phyloP scores from a whole-genome alignment of 23 tunicate genomes.

The Botrylloides violaceus region DNA sequence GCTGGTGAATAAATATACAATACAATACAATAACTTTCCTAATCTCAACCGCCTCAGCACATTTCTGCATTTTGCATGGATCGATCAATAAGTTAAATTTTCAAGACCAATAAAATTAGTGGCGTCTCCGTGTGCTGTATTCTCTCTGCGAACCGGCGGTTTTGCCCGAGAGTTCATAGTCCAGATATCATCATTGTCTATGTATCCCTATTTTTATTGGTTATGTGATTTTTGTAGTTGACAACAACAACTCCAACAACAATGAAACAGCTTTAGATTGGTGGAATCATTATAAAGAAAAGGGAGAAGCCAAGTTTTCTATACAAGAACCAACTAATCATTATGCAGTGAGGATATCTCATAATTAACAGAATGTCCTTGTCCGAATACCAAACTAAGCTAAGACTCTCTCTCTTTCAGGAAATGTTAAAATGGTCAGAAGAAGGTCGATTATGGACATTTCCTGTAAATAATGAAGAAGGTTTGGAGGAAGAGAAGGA shows the following conservation, averaged over 20 bases:
- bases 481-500: slow-evolving; percentile 60
- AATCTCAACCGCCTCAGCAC: too few relatives aligned
- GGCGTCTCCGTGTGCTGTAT: too few relatives aligned
- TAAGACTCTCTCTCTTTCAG: background rate
- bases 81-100: too few relatives aligned
- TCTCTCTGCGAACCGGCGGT: too few relatives aligned
- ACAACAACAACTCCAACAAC: background rate
- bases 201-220: too few relatives aligned
- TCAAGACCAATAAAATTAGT: too few relatives aligned
- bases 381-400: background rate
- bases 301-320: background rate
- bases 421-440: slow-evolving; percentile 41
- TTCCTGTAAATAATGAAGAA: slow-evolving; percentile 73
- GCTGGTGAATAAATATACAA: too few relatives aligned
- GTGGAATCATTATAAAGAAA: background rate
- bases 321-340: background rate
- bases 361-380: background rate
- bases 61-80: too few relatives aligned
- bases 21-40: too few relatives aligned
- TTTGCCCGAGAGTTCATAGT: too few relatives aligned
- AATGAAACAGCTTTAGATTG: background rate
- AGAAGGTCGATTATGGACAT: slow-evolving; percentile 56
- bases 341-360: background rate
- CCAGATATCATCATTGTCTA: too few relatives aligned
- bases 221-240: too few relatives aligned